Evolutionary conservation across 2,888 invertebrate species (phyloP), one percentile per base, ranked within the genome.

Genomic region (Coenonympha glycerion): DNA sequence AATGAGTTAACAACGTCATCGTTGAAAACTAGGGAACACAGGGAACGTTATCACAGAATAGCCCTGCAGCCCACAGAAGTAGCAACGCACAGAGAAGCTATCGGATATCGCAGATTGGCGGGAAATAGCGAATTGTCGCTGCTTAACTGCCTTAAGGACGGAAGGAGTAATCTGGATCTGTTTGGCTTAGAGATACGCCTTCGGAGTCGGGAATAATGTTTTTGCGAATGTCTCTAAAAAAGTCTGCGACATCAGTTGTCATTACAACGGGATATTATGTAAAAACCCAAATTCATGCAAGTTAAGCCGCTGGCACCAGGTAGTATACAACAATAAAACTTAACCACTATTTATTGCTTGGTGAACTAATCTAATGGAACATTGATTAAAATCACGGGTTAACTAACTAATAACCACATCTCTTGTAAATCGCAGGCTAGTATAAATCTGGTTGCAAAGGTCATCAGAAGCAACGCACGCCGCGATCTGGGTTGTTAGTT

Each of bases 81-180:
- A 36, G 30, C 22, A 39, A 24, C 28, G 46, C 13, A 39, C 48
- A 47, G 47, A 52, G 47, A 37, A 44, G 34, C 47, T 49, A 50
- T 52, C 50, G 37, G 51, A 41, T 55, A 49, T 40, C 49, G 37
- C 48, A 46, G 42, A 48, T 49, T 28, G 39, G 36, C 24, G 57
- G 59, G 59, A 59, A 59, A 54, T 39, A 24, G 40, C 54, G 54
- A 33, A 51, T 59, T 59, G 54, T 52, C 31, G 47, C 19, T 15
- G 21, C 13, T 48, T 40, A 41, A 48, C 48, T 26, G 41, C 18
- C 11, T 41, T 18, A n/a, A 9, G 9, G 26, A 16, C 31, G 48
- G 41, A 48, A 40, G 33, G 41, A 30, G 9, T 21, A 19, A 44
- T 44, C 21, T 31, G 19, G 15, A 39, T 22, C 39, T 15, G 24